Conservation (phyloP, 2,113 vertebrate genomes). For the Saiga tatarica region DNA sequence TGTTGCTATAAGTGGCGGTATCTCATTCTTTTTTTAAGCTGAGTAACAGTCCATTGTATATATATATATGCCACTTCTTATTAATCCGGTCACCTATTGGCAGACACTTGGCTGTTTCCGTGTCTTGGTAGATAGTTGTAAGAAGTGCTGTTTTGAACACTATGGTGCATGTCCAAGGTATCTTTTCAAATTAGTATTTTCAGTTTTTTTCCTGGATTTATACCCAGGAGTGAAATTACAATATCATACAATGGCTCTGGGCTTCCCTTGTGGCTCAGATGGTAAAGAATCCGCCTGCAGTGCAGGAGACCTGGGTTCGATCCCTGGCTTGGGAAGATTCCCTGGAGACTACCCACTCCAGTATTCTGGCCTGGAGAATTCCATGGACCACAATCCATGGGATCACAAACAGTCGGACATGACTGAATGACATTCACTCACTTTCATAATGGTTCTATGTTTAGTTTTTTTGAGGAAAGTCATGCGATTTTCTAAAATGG, state of each 20-base stretch:
- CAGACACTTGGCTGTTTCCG: neutral
- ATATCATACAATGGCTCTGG: neutral
- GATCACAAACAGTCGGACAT: neutral
- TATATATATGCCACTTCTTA: neutral
- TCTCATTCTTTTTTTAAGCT: neutral
- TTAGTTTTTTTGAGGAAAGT: neutral
- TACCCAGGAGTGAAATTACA: neutral
- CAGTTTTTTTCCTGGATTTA: neutral
- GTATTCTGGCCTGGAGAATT: neutral
- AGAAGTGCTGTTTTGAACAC: neutral
- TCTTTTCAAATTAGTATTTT: neutral
- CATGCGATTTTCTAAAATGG: neutral
- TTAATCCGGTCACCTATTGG: neutral
- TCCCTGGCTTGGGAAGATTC: neutral
- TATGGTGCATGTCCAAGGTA: neutral
- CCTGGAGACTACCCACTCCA: neutral
- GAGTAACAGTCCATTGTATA: neutral
- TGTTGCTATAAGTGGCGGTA: neutral
- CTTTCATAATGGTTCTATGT: neutral
- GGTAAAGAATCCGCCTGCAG: neutral
- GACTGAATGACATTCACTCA: neutral
- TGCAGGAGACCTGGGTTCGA: neutral
- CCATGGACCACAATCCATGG: too few species aligned
- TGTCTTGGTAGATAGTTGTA: neutral
- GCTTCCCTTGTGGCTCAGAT: neutral